Base-by-base conservation (phyloP, 2,113 vertebrate genomes). In the Megaleporinus macrocephalus region DNA sequence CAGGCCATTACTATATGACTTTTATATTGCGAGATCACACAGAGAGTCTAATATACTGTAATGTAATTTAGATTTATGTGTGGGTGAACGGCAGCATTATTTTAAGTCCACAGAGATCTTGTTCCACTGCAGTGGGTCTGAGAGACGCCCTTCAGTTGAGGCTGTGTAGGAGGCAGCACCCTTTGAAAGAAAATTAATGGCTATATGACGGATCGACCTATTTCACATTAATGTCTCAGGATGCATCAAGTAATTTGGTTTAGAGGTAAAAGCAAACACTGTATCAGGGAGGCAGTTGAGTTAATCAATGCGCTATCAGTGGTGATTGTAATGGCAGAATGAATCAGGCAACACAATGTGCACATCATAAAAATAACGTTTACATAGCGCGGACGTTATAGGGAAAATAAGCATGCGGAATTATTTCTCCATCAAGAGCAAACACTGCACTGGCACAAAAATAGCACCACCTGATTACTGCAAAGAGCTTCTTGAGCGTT, bases 111-210 rank as follows among this genome's bases (percentile, higher is more conserved):
- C 41, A 18, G 29, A 24, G 44, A 47, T 51, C 62, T 1, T 27
- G 44, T 66, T 78, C 51, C 47, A 68, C 76, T 78, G 62, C 76
- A 78, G 76, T 68, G 29, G 3, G 22, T 68, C 49, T 68, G 18
- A 51, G 14, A 33, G 30, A 47, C 44, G 12, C 22, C 53, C n/a
- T 57, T 49, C 47, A 49, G 41, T 30, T 68, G 26, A 78, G 27
- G 15, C 47, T 79, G 77, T 79, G 77, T 79, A 70, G 77, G 65
- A 69, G 77, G 77, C 49, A 57, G 76, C 16, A 68, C 49, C 63
- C 47, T 79, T 66, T 27, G 22, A 14, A 70, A 44, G 11, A 26
- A 49, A 53, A 15, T 57, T 44, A 57, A 79, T 57, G 4, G 51
- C 36, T 57, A n/a, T 5, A 57, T 79, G 18, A 70, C 70, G 30